Conservation (phyloP, 2,888 invertebrate genomes). For the Nomada flava region DNA sequence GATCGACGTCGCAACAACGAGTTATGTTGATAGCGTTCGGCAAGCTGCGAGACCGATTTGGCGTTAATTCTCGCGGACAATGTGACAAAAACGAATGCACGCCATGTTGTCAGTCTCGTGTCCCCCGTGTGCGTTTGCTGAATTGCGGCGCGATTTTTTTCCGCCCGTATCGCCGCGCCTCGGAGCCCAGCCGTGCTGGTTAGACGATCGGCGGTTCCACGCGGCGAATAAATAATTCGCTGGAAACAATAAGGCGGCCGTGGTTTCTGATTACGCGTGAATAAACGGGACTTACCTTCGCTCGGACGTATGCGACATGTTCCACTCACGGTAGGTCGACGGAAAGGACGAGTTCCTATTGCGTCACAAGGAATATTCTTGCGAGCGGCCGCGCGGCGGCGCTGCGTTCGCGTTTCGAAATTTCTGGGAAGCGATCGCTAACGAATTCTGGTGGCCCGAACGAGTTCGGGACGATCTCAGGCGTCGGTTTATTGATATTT, state of each 20-base stretch:
- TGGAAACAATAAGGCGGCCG: slow-evolving; percentile 24
- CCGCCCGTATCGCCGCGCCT: slow-evolving; percentile 34
- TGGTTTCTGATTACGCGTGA: slow-evolving; percentile 62
- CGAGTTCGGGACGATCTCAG: no score
- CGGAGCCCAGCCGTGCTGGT: neutral
- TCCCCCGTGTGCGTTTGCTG: slow-evolving; percentile 72
- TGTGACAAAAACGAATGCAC: slow-evolving; percentile 83
- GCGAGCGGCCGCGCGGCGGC: slow-evolving; percentile 74
- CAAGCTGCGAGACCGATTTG: neutral
- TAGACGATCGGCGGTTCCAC: slow-evolving; percentile 13
- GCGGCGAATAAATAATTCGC: slow-evolving; percentile 15
- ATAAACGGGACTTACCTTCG: slow-evolving; percentile 90
- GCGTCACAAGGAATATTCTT: slow-evolving; percentile 80
- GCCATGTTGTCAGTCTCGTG: slow-evolving; percentile 86
- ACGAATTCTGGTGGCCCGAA: neutral
- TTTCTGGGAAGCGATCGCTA: slow-evolving; percentile 18
- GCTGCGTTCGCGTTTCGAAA: slow-evolving; percentile 68
- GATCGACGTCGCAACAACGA: no score
- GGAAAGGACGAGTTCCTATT: slow-evolving; percentile 87
- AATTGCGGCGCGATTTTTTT: slow-evolving; percentile 65
- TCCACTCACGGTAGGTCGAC: slow-evolving; percentile 91
- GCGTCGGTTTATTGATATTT: neutral
- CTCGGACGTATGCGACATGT: slow-evolving; percentile 93
- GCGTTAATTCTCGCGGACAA: slow-evolving; percentile 53
- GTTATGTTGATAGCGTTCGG: no score